phyloP scores from a whole-genome alignment of 1,140 invertebrate species.

The Dendroctonus ponderosae region DNA sequence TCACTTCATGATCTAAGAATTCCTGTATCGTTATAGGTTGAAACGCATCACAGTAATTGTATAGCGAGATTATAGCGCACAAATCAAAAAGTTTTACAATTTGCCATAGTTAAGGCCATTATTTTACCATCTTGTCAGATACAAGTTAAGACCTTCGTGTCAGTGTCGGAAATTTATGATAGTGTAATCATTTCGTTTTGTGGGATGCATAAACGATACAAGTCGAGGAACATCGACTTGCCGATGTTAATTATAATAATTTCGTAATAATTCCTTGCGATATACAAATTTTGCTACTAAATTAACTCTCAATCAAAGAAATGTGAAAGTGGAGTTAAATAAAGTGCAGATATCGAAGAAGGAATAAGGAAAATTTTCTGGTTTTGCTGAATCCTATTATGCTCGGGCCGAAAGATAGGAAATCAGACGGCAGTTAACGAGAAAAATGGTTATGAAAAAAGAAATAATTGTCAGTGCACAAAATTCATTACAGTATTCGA shows the following conservation, averaged over 20 bases:
- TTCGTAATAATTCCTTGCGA: conserved; percentile 11
- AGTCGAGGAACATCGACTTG: conserved; percentile 14
- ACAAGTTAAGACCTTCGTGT: conserved; percentile 32
- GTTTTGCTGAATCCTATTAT: too few species aligned
- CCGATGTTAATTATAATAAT: conserved; percentile 21
- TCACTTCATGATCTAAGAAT: conserved; percentile 20
- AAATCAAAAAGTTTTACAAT: conserved; percentile 31
- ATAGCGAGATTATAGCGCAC: conserved; percentile 23
- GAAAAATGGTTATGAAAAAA: too few species aligned
- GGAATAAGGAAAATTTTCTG: too few species aligned
- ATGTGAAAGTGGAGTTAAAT: too few species aligned
- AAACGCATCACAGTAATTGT: conserved; percentile 16
- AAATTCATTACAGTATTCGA: too few species aligned
- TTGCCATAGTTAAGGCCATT: conserved; percentile 22
- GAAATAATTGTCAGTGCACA: too few species aligned
- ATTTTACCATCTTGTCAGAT: conserved; percentile 32
- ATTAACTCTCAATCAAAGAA: too few species aligned
- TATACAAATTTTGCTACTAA: too few species aligned
- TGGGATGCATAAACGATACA: conserved; percentile 25
- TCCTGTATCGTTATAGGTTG: conserved; percentile 10
- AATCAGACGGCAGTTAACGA: too few species aligned
- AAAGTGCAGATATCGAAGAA: too few species aligned
- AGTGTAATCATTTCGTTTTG: conserved; percentile 29
- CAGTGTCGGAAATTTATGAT: conserved; percentile 25
- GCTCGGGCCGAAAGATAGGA: too few species aligned